Evolutionary conservation across 1,140 invertebrate species (phyloP), one percentile per base, ranked within the genome.

Genomic region (Epicauta chinensis): DNA sequence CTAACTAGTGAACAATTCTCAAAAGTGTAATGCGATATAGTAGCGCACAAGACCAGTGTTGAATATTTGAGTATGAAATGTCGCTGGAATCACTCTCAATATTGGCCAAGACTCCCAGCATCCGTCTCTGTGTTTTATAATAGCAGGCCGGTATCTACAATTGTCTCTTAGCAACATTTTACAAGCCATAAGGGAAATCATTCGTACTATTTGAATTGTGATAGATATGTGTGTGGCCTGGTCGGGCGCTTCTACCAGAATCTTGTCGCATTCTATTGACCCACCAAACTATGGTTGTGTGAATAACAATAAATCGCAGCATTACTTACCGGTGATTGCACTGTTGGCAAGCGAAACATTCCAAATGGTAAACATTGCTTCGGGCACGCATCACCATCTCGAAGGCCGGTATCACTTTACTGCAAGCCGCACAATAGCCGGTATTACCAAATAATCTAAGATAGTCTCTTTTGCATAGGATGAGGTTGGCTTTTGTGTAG

Each of bases 381-480:
- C 91, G 87, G 11, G 94, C 94, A 62, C 93, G 79, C 95, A 98
- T 98, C 50, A 98, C 96, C 93, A 98, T 96, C 73, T 98, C 95
- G 71, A 97, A 98, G 36, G 94, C 93, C 3, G 95, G 95, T 71
- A 98, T 98, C 64, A 92, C 89, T 78, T 97, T 97, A 71, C 88
- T 88, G 75, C 91, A 94, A 12, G 93, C 93, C 29, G 92, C 89
- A 76, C 94, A 98, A 71, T 91, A 89, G 29, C 89, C 89, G n/a
- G 87, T 91, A 61, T 86, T 89, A 30, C 88, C 89, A 66, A 92
- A 92, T 62, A 92, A 77, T 91, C 94, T 94, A 64, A 98, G 81
- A 77, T 98, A 98, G 73, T 98, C 95, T 70, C 93, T 81, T 75
- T 93, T 91, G 81, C 95, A 98, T n/a, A 98, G 80, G 64, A 97